Base-by-base conservation (phyloP, 2,888 invertebrate species). In the Allygus modestus region DNA sequence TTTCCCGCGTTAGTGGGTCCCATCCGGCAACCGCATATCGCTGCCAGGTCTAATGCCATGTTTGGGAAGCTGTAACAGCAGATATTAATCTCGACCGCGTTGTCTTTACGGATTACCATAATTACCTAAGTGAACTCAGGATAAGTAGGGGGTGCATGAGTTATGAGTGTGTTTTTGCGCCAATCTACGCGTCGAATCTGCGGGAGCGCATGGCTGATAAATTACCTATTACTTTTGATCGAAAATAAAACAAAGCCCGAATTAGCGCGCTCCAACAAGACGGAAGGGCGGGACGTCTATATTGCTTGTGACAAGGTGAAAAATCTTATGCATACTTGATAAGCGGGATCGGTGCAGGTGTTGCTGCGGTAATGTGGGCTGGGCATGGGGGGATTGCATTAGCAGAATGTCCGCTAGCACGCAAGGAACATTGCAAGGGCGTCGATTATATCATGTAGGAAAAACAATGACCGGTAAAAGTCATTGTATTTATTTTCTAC, bases 71-170 rank as follows among this genome's bases (percentile, higher is more conserved):
- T 23, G 41, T 43, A n/a, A 43, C 37, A 17, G 28, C 28, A 46
- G 77, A 77, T 77, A 77, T 51, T 46, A 43, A 77, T 77, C 77
- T 46, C 51, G 28, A 20, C 26, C n/a, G 71, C 71, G 77, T 71
- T 71, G 71, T 77, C 77, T 28, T 77, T 46, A 46, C 51, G 23
- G 43, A 77, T 77, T 77, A 77, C 77, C 77, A 77, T 77, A 77
- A 77, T 77, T 77, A 77, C 77, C 46, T 46, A 77, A 77, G 77
- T 77, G 51, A 46, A 77, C 71, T 41, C 71, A 20, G 41, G 46
- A 46, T 77, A 77, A 77, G 20, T 17, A 77, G 51, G 46, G 77
- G 46, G 23, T 51, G 77, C 1, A 28, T 28, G 51, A 77, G 1
- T 51, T 77, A 77, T 77, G 26, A 46, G 46, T 77, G 43, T 4